phyloP scores from a whole-genome alignment of 92 coral and sea anemone genomes.

The Hydrozoanthus gracilis region DNA sequence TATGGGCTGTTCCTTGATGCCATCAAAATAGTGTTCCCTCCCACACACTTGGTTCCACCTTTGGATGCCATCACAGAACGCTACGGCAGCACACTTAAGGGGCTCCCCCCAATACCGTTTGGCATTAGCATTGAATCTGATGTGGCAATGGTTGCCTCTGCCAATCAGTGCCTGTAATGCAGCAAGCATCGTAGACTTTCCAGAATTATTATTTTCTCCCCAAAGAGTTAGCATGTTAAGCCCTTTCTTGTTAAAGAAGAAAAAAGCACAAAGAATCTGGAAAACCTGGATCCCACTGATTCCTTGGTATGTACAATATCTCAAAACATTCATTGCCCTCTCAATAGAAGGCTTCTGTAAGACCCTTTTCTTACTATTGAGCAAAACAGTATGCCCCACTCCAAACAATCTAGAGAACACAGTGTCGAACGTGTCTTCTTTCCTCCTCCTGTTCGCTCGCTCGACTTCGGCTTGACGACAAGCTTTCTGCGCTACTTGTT shows the following conservation, averaged over 20 bases:
- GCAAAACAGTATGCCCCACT: neutral
- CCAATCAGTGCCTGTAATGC: neutral
- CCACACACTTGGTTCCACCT: neutral
- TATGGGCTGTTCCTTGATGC: neutral
- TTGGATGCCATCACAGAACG: neutral
- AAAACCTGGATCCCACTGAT: neutral
- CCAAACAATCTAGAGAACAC: neutral
- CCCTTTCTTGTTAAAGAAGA: neutral
- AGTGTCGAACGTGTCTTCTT: neutral
- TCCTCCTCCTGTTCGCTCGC: neutral
- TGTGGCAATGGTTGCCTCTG: neutral
- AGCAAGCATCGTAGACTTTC: neutral
- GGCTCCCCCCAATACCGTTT: neutral
- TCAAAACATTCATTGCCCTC: neutral
- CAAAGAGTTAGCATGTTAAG: neutral
- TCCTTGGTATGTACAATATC: neutral
- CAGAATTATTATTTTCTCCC: neutral
- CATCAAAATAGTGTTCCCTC: neutral
- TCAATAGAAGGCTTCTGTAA: neutral
- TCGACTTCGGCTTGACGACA: neutral
- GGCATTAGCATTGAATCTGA: neutral
- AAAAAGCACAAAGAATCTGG: neutral
- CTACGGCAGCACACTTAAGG: neutral
- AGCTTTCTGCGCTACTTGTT: neutral
- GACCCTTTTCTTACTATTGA: neutral